A percentile compares a stretch with the other conserved stretches of the same genome.
Evolutionary conservation across 2,113 vertebrate genomes (phyloP).

Genomic region (Eptesicus fuscus): DNA sequence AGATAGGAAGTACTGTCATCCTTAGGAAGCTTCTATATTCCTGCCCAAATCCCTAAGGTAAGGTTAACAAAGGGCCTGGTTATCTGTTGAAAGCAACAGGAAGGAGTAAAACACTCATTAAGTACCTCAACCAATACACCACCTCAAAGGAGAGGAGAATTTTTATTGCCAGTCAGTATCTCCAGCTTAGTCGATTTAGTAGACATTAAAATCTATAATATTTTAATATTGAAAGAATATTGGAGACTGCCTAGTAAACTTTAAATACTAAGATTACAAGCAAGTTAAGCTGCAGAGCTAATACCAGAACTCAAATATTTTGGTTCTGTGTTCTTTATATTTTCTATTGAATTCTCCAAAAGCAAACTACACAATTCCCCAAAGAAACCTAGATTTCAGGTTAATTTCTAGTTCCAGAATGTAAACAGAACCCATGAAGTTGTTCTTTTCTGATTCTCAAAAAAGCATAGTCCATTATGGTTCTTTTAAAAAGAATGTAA

Average conservation of each 20-base stretch:
- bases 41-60: neutral
- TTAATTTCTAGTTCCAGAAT: constrained; percentile 17
- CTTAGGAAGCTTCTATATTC: neutral
- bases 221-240: constrained; percentile 18
- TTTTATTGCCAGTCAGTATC: neutral
- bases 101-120: neutral
- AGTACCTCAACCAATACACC: neutral
- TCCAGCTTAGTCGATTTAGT: neutral
- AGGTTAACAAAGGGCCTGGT: neutral
- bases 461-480: neutral
- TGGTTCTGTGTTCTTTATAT: neutral
- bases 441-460: neutral
- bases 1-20: neutral
- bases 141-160: neutral
- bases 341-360: constrained; percentile 19
- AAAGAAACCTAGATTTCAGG: neutral
- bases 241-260: neutral
- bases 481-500: constrained; percentile 46
- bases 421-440: neutral
- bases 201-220: neutral
- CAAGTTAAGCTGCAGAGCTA: neutral
- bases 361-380: neutral
- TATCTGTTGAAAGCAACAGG: neutral
- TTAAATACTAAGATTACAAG: neutral
- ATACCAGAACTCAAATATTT: neutral